phyloP scores from a whole-genome alignment of 2,797 vertebrate species.

The Dipus sagitta region DNA sequence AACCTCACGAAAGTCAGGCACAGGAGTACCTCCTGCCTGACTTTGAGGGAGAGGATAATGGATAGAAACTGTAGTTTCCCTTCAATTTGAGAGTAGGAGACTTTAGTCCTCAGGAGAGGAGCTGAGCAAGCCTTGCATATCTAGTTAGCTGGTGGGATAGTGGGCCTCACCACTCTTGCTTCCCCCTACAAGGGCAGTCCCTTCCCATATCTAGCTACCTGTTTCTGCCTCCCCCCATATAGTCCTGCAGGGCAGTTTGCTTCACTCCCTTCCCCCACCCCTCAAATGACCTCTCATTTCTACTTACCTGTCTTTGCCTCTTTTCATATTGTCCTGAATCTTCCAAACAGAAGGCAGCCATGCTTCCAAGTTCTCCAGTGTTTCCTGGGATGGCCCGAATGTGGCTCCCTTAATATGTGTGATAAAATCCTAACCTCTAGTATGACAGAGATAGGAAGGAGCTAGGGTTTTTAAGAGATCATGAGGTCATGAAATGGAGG shows the following conservation, averaged over 20 bases:
- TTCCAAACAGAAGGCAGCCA: neutral
- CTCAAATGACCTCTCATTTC: too few relatives aligned
- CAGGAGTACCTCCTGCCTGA: too few relatives aligned
- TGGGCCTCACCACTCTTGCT: neutral
- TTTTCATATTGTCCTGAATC: neutral
- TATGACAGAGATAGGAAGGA: neutral
- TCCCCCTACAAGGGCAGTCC: accelerated
- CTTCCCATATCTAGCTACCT: neutral
- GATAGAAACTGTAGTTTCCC: neutral
- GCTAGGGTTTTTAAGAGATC: neutral
- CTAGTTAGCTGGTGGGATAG: neutral
- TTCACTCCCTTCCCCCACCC: too few relatives aligned
- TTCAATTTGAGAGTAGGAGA: neutral
- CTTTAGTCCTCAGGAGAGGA: too few relatives aligned
- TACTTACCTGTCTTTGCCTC: neutral
- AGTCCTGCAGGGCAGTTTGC: too few relatives aligned
- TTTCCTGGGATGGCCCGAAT: neutral
- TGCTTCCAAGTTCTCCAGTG: neutral
- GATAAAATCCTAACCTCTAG: neutral
- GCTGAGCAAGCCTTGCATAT: neutral
- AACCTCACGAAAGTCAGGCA: neutral
- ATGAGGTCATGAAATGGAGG: neutral
- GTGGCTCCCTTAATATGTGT: neutral
- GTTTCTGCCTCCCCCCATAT: too few relatives aligned
- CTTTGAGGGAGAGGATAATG: neutral